These are phyloP conservation scores for Trachymyrmex cornetzi DNA, from an alignment of 1,140 invertebrate genomes.

Conservation along the genomic window DNA sequence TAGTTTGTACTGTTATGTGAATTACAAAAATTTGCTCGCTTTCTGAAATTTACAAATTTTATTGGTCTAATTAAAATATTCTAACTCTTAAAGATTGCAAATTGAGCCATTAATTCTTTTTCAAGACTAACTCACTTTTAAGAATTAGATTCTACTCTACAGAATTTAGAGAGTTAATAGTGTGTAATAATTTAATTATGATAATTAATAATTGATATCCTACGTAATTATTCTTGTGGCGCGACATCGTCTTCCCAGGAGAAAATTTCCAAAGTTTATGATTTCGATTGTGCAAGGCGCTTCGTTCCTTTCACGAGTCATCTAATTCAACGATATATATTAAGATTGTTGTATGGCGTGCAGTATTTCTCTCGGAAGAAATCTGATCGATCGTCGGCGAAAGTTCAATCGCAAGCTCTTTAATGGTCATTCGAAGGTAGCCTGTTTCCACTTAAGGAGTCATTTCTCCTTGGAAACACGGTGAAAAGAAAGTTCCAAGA, in stretches of 20 bases:
- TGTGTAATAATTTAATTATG: neutral
- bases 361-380: neutral
- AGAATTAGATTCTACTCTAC: too few relatives aligned
- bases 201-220: neutral
- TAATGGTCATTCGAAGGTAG: constrained; percentile 60
- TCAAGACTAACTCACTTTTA: too few relatives aligned
- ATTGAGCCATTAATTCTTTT: too few relatives aligned
- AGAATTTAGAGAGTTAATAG: too few relatives aligned
- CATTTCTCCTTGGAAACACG: constrained; percentile 56
- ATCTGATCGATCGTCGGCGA: constrained; percentile 55
- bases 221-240: neutral
- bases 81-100: too few relatives aligned
- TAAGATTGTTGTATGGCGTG: neutral
- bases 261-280: constrained; percentile 3
- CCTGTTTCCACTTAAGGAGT: constrained; percentile 63
- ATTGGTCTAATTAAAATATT: too few relatives aligned
- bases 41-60: too few relatives aligned
- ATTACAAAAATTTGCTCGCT: too few relatives aligned
- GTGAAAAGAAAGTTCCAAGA: constrained; percentile 69
- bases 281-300: neutral
- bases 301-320: neutral
- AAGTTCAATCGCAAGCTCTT: constrained; percentile 67
- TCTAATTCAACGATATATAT: neutral
- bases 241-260: neutral
- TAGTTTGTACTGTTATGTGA: too few relatives aligned